Conservation (phyloP, 2,888 invertebrate species). For the Parasteatoda lunata region DNA sequence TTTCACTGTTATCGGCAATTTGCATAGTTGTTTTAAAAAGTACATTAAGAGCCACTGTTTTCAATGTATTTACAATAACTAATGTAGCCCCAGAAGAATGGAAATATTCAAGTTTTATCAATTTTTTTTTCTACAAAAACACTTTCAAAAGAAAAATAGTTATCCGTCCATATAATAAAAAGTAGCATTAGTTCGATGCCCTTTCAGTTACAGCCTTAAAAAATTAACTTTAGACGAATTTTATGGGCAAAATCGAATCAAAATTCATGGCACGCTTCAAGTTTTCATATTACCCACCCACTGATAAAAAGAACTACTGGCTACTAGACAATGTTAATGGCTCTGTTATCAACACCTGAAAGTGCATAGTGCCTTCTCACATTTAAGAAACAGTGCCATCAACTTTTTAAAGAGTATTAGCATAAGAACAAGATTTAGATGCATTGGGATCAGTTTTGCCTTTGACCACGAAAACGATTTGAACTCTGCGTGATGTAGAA, state of each 20-base stretch:
- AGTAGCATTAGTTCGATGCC: too few species aligned
- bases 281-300: neutral
- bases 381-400: neutral
- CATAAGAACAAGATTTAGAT: slow-evolving; percentile 1
- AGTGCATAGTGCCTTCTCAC: neutral
- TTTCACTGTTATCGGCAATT: too few species aligned
- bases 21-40: too few species aligned
- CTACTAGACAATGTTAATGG: slow-evolving; percentile 3
- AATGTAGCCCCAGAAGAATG: too few species aligned
- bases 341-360: slow-evolving; percentile 1
- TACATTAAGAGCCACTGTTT: too few species aligned
- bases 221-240: too few species aligned
- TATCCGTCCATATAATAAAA: too few species aligned
- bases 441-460: neutral
- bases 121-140: too few species aligned
- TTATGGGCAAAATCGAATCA: neutral
- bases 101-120: too few species aligned
- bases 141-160: too few species aligned
- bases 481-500: neutral
- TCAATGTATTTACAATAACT: too few species aligned
- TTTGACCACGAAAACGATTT: neutral
- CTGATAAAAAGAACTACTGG: neutral
- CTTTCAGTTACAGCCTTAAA: too few species aligned
- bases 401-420: neutral
- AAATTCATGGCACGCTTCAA: neutral